Base-by-base conservation (phyloP, 2,888 invertebrate genomes). In the Megamerina dolium region DNA sequence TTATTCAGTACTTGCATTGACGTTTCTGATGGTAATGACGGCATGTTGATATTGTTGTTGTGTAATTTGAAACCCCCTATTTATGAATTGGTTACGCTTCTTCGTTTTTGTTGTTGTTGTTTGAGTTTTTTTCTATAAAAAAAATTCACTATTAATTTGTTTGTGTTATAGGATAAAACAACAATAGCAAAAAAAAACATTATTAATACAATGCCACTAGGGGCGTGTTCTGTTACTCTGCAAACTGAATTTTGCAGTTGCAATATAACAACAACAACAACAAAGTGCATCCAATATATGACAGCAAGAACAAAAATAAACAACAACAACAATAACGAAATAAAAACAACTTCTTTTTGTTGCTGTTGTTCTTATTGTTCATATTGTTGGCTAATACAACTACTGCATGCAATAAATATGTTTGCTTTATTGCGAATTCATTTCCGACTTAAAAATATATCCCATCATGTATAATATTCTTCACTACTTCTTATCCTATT, bases 1-100 rank as follows among this genome's bases (percentile, higher is more conserved):
- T n/a, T n/a, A n/a, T n/a, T n/a, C n/a, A n/a, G n/a, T n/a, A n/a
- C n/a, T n/a, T n/a, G n/a, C n/a, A n/a, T n/a, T n/a, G n/a, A n/a
- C n/a, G n/a, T n/a, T n/a, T n/a, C n/a, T n/a, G n/a, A n/a, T n/a
- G n/a, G n/a, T n/a, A n/a, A n/a, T n/a, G n/a, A n/a, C n/a, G n/a
- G n/a, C n/a, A 8, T 23, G 17, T 36, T 39, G 42, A 31, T 5
- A 14, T 31, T 14, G 14, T 17, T 32, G 23, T 33, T 19, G 41
- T 46, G 52, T 53, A 55, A 55, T 47, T 48, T 33, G 53, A 55
- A 50, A 50, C 49, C 46, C 49, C 49, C 49, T 47, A 50, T 39
- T 45, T 48, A 49, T 48, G 46, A 39, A 48, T 49, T 47, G 41
- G 52, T 49, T 48, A 46, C 54, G 45, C 50, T 48, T 12, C 31